Evolutionary conservation across 2,888 invertebrate species (phyloP).

Genomic region (Erebia ligea): DNA sequence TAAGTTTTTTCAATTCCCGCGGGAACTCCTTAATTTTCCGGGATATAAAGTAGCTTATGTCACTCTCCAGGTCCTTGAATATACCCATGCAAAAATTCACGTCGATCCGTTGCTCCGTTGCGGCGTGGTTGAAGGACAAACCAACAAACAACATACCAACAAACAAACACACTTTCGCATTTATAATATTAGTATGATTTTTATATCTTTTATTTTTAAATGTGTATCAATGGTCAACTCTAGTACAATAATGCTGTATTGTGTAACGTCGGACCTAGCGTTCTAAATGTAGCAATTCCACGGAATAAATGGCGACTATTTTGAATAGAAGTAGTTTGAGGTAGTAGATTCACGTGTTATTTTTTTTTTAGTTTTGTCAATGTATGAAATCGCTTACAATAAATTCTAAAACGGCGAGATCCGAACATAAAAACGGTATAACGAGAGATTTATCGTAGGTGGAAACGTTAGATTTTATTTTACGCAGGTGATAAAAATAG

Average conservation of each 20-base stretch:
- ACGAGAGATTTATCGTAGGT: not conserved
- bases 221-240: not conserved
- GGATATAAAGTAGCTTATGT: no score
- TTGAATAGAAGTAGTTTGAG: conserved; percentile 20
- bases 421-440: conserved; percentile 1
- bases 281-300: conserved; percentile 24
- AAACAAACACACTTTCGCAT: no score
- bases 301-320: conserved; percentile 28
- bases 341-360: not conserved
- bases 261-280: conserved; percentile 15
- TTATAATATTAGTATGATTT: not conserved
- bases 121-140: no score
- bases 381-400: conserved; percentile 21
- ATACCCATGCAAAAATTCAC: no score
- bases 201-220: not conserved
- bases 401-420: conserved; percentile 8
- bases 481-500: not conserved
- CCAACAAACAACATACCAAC: no score
- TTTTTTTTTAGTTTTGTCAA: conserved; percentile 12
- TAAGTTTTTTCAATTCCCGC: no score
- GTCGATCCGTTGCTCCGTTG: no score
- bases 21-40: no score
- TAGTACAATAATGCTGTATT: conserved; percentile 16
- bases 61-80: no score
- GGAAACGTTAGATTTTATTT: not conserved